A percentile compares a stretch with the other conserved stretches of the same genome.
Conservation (phyloP, 2,113 vertebrate genomes). For the Notarius lentiginosus region DNA sequence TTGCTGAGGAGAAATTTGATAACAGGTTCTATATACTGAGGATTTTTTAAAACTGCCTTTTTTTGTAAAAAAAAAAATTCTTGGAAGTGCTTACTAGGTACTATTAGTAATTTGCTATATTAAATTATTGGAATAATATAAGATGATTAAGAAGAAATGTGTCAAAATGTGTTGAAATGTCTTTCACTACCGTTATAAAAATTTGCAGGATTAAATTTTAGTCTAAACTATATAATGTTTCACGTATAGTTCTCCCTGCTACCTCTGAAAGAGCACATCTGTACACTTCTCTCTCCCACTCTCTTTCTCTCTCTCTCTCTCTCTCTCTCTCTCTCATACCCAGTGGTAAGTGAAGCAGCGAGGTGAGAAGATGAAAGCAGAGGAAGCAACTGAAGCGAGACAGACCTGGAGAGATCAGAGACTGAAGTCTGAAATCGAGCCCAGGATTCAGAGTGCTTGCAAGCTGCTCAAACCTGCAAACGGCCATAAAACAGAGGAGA, state of each 20-base stretch:
- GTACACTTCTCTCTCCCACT: constrained; percentile 21
- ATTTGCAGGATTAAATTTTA: neutral
- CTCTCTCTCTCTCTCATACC: constrained; percentile 13
- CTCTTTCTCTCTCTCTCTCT: neutral
- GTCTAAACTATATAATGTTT: neutral
- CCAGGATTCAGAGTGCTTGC: constrained; percentile 51
- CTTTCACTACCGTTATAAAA: neutral
- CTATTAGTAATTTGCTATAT: neutral
- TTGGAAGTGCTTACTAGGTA: neutral
- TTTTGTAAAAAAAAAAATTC: neutral
- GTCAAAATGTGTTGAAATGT: neutral
- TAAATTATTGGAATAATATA: neutral
- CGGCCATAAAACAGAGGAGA: constrained; percentile 58
- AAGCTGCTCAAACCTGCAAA: constrained; percentile 55
- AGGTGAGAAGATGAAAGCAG: constrained; percentile 58
- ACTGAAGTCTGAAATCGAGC: constrained; percentile 64
- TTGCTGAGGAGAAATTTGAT: neutral
- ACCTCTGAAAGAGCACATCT: constrained; percentile 27
- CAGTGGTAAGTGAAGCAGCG: constrained; percentile 44
- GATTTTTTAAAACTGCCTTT: neutral
- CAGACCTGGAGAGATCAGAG: constrained; percentile 63
- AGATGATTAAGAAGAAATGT: neutral
- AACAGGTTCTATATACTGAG: neutral
- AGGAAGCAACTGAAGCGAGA: constrained; percentile 56
- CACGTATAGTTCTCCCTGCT: neutral